Base-by-base conservation (phyloP, 2,888 invertebrate species). In the Apodemia zela region DNA sequence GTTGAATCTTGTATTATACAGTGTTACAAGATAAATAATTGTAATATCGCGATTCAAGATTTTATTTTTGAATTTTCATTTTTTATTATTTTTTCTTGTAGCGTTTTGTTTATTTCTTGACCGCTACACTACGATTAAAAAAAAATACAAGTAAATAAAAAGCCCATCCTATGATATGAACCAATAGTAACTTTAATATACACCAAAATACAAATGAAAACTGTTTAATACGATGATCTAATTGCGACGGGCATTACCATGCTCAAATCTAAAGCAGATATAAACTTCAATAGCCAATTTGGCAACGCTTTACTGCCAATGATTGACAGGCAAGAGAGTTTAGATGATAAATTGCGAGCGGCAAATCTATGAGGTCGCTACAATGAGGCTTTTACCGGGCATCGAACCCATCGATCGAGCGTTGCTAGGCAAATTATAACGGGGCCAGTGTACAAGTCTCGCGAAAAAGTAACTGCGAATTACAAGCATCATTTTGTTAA, bases 271-370 rank as follows among this genome's bases (percentile, higher is more conserved):
- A 63, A 65, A 67, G 63, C 64, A 66, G 66, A 67, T 64, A 61
- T 63, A 65, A 65, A 54, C 65, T 61, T 61, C 57, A 60, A 65
- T 67, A 64, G 66, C 64, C 63, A 71, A 67, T 65, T 67, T 63
- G 63, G 66, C 66, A 69, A 62, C 64, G 62, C 64, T 65, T 65
- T 65, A 66, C 21, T 57, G 66, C 68, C 64, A 67, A 67, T 77
- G 76, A 79, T 80, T 78, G 80, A 76, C 78, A 78, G 80, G 74
- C 61, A 59, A 65, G 47, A 62, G 58, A 54, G 62, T 65, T 75
- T 76, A 76, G 77, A 89, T 85, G 84, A 89, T 87, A 84, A 87
- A 89, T 87, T 81, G 87, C 83, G 78, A 86, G 81, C 84, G 73
- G 80, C 80, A 73, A 87, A 85, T 87, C 81, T 79, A 83, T 84